phyloP scores from a whole-genome alignment of 2,797 vertebrate species.

The Gambusia yucatana region DNA sequence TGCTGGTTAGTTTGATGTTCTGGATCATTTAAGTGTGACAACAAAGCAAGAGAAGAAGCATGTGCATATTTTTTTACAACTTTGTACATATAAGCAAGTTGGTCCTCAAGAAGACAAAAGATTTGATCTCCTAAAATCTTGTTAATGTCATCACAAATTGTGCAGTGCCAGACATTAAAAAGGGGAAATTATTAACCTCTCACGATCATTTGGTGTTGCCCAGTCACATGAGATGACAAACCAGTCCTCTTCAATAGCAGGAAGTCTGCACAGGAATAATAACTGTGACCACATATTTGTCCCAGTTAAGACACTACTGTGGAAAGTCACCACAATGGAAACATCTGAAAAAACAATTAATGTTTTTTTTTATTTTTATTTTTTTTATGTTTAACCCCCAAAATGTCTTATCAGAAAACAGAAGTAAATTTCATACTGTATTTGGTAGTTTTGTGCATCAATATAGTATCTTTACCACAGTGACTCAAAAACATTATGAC shows the following conservation, averaged over 20 bases:
- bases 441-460: too few species aligned
- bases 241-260: conserved; percentile 26
- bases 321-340: conserved; percentile 46
- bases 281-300: conserved; percentile 67
- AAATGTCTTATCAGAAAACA: too few species aligned
- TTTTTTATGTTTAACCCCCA: too few species aligned
- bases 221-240: not conserved
- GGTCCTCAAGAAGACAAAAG: not conserved
- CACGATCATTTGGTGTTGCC: not conserved
- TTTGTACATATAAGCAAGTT: not conserved
- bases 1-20: not conserved
- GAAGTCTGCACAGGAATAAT: conserved; percentile 56
- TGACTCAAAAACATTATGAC: too few species aligned
- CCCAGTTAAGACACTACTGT: conserved; percentile 45
- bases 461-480: too few species aligned
- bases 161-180: not conserved
- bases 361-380: too few species aligned
- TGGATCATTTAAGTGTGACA: not conserved
- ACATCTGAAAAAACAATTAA: too few species aligned
- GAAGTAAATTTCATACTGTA: too few species aligned
- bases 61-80: not conserved
- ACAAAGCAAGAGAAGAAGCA: not conserved
- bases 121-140: not conserved
- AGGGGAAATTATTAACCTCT: not conserved
- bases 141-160: not conserved